Evolutionary conservation across 2,888 invertebrate genomes (phyloP), one percentile per base, ranked within the genome.

Genomic region (Antitype chi): DNA sequence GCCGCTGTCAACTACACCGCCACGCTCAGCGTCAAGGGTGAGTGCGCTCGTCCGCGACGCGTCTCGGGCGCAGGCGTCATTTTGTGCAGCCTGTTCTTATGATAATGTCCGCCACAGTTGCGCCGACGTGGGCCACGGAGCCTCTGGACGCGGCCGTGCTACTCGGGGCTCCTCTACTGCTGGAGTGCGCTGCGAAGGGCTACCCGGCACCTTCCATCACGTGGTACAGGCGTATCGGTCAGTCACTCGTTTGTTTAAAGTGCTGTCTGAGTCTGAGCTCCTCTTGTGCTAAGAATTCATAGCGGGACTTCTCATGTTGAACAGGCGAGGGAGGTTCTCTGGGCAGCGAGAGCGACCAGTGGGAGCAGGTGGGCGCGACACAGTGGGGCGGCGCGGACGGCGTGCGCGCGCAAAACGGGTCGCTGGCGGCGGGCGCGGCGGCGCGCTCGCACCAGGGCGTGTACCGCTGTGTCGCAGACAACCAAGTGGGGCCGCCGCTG

Each of bases 381-480:
- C 49, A 25, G 66, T 66, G 66, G 72, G 68, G 68, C 3, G 38
- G 38, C 15, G n/a, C 68, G 72, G 84, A 47, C 20, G 82, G 81
- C 15, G 87, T 86, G 85, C 86, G 80, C 25, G 87, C 85, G 9
- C 79, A 78, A 28, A 92, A 96, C 91, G 98, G 98, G 66, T 97
- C 98, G 23, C 94, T 98, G 81, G 94, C 97, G 87, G 97, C 98
- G 5, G 97, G 97, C 70, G 97, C 97, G 47, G 98, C 98, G 23
- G 97, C 97, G 73, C 97, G 98, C 55, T 97, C 97, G 82, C 98
- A 97, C 88, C 98, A 98, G 91, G 98, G 98, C 13, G 97, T 97
- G 90, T 99, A 98, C 94, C 97, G 98, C 89, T 99, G 99, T 92
- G 97, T 98, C 83, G 98, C 98, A 3, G 97, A 98, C 89, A 99